These are phyloP conservation scores for Daubentonia madagascariensis DNA, from an alignment of 2,113 vertebrate species.

Conservation along the genomic window DNA sequence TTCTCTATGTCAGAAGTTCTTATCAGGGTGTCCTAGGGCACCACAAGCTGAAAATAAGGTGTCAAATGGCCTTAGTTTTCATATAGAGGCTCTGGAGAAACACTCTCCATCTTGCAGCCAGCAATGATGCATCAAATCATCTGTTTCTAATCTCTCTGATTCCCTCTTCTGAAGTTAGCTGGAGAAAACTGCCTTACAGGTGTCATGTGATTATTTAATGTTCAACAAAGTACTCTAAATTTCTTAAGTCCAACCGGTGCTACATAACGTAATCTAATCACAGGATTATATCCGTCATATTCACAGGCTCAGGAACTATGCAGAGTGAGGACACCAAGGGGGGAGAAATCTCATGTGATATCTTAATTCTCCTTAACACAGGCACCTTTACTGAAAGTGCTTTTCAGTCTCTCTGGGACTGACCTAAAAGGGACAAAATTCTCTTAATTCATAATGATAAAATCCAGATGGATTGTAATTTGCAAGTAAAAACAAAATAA, in stretches of 20 bases:
- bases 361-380: not conserved
- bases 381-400: not conserved
- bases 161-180: not conserved
- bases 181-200: not conserved
- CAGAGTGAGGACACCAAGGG: not conserved
- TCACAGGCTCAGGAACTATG: not conserved
- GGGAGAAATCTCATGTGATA: not conserved
- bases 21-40: not conserved
- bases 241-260: not conserved
- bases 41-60: not conserved
- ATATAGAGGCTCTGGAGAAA: not conserved
- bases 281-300: not conserved
- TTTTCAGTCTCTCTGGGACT: not conserved
- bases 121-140: too few species aligned
- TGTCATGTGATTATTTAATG: not conserved
- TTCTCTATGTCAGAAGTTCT: not conserved
- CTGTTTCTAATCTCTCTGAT: not conserved
- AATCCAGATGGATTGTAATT: not conserved
- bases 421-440: not conserved
- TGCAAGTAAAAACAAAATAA: not conserved
- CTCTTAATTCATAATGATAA: not conserved
- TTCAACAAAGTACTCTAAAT: not conserved
- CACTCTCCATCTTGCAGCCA: rapidly evolving
- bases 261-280: not conserved
- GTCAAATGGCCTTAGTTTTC: not conserved